Base-by-base conservation (phyloP, 2,797 vertebrate species). In the Acanthurus lineatus region DNA sequence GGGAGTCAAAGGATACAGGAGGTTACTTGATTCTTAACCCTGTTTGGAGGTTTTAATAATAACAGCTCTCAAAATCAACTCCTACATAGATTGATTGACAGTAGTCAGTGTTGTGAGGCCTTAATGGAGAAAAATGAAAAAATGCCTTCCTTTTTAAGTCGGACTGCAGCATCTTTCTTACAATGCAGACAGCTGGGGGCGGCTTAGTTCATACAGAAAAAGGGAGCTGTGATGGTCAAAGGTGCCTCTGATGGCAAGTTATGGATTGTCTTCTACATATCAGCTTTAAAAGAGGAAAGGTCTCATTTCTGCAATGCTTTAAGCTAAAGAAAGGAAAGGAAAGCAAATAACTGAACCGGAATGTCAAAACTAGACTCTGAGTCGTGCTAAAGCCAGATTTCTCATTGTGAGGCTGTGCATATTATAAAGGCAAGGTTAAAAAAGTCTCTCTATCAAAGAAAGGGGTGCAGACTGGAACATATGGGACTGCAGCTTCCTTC, bases 301-400 rank as follows among this genome's bases (percentile, higher is more conserved):
- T 70, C 40, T 70, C 52, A 69, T 66, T 72, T 58, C 73, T 64
- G 49, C 49, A 61, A 0, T 56, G 48, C 20, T 74, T 74, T 38
- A 73, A 66, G 65, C 49, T 62, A 61, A 20, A 42, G 59, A 49
- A 32, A 32, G 28, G 28, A 32, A 32, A 4, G 28, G 28, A 32
- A 32, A 32, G 28, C 28, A 76, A 82, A 65, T 57, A 73, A 58
- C 10, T 71, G 66, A 70, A 63, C 25, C 52, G 53, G 7, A 57
- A 76, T 66, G 20, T 66, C 51, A 57, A 59, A 74, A 64, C 52
- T 54, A 53, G 28, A 53, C 8, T 54, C 14, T 51, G 51, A 73
- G 20, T 73, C 72, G 57, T 52, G 51, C 4, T 53, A 48, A 60
- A 65, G 57, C 12, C 52, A 63, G 53, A 45, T 68, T 66, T 68